A percentile compares a stretch with the other conserved stretches of the same genome.
Conservation (phyloP, 2,888 invertebrate genomes). For the Plebejus melissa region DNA sequence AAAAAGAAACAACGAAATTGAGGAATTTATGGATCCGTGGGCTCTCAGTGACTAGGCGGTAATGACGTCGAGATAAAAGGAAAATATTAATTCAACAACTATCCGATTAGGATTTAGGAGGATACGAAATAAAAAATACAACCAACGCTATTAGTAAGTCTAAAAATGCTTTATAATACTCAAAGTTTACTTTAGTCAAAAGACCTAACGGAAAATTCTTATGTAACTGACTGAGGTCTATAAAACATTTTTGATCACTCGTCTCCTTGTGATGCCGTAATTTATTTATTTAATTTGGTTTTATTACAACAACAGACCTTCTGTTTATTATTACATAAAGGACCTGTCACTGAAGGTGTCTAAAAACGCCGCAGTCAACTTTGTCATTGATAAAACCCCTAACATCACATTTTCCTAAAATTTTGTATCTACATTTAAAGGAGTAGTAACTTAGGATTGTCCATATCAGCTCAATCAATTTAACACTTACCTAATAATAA, state of each 20-base stretch:
- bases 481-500: slow-evolving; percentile 79
- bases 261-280: slow-evolving; percentile 54
- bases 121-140: slow-evolving; percentile 50
- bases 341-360: slow-evolving; percentile 49
- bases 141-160: slow-evolving; percentile 48
- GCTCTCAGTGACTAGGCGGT: slow-evolving; percentile 79
- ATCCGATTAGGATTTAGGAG: slow-evolving; percentile 39
- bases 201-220: slow-evolving; percentile 43
- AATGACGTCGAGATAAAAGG: slow-evolving; percentile 54
- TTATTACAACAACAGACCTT: slow-evolving; percentile 48
- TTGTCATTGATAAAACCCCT: slow-evolving; percentile 79
- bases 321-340: slow-evolving; percentile 45
- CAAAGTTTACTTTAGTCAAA: slow-evolving; percentile 50
- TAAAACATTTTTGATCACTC: slow-evolving; percentile 60
- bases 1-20: slow-evolving; percentile 58
- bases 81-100: slow-evolving; percentile 50
- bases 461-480: slow-evolving; percentile 76
- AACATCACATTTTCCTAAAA: slow-evolving; percentile 74
- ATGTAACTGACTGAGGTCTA: slow-evolving; percentile 54
- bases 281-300: slow-evolving; percentile 41
- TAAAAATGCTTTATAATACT: slow-evolving; percentile 71
- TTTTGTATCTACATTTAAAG: slow-evolving; percentile 70
- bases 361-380: slow-evolving; percentile 72
- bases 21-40: slow-evolving; percentile 65
- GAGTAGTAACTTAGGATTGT: slow-evolving; percentile 79